Base-by-base conservation (phyloP, 2,888 invertebrate species). In the Apantesis nais region DNA sequence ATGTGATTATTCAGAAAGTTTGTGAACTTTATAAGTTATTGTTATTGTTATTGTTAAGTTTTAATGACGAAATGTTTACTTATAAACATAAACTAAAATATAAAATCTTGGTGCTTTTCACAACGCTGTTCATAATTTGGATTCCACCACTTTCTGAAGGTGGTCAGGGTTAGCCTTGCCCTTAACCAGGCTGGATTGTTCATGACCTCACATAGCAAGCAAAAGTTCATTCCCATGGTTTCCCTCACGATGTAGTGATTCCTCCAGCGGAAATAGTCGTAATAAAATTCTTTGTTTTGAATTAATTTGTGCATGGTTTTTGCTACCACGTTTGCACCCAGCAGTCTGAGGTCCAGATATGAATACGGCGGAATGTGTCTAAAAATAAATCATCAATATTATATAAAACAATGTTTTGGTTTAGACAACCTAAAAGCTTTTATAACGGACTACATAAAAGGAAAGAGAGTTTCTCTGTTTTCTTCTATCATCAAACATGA, bases 131-230 rank as follows among this genome's bases (percentile, higher is more conserved):
- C 72, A 67, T 84, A 92, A 0, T 72, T 67, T 0, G 82, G 81
- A 60, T 92, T 88, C 93, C 93, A 93, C 93, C 93, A 93, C 55
- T 83, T 77, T 58, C 93, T 88, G 41, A 93, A 92, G 0, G 71
- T 62, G 0, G 55, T 34, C 52, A 87, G 85, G 0, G 75, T 81
- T 0, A 78, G 68, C 9, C 70, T 82, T 11, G 84, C 78, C 0
- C 68, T 76, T 52, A 93, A 67, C 85, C 87, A 88, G 0, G 72
- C 71, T 0, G 85, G 85, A 41, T 87, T 86, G 67, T 92, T 92
- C 61, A 93, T 67, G 0, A 83, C 80, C 3, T 79, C 72, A 29
- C 93, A 93, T 2, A 93, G 73, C 0, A 52, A 69, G 62, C 93
- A 93, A 0, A 86, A 83, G 61, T 93, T 86, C 2, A 93, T 74